Percentiles rank a stretch among this genome's conserved stretches.
Evolutionary conservation across 1,140 invertebrate species (phyloP).

Genomic region (Zaprionus nigranus): DNA sequence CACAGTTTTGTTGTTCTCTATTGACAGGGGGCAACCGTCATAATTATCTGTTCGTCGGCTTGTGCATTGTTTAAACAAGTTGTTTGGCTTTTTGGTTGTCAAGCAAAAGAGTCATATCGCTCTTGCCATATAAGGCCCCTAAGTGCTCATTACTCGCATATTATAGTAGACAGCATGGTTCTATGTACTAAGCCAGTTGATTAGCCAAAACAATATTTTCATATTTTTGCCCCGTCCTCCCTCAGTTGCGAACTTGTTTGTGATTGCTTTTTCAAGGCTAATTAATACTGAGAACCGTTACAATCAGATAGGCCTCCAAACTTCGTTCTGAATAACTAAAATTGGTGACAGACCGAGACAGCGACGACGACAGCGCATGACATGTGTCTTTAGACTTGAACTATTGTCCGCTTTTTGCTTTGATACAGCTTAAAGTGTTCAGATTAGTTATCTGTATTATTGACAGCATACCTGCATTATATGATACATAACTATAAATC

Average conservation of each 20-base stretch:
- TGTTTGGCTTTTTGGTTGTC: constrained; percentile 42
- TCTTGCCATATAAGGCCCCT: not conserved
- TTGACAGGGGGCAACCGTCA: constrained; percentile 52
- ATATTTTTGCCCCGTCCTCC: not conserved
- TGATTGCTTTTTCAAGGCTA: constrained; percentile 46
- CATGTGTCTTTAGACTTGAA: constrained; percentile 50
- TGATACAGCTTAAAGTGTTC: not conserved
- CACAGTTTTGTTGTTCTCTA: constrained; percentile 40
- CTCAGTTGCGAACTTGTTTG: not conserved
- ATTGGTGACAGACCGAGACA: constrained; percentile 43
- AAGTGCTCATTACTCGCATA: not conserved
- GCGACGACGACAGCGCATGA: constrained; percentile 23
- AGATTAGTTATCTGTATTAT: constrained; percentile 40
- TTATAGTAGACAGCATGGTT: not conserved
- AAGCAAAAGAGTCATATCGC: constrained; percentile 25
- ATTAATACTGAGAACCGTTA: constrained; percentile 65
- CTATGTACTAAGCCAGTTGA: not conserved
- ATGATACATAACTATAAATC: constrained; percentile 26
- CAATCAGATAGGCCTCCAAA: constrained; percentile 24
- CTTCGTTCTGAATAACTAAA: constrained; percentile 29
- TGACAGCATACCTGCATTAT: constrained; percentile 31
- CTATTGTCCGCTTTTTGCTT: constrained; percentile 50
- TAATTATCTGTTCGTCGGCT: constrained; percentile 51
- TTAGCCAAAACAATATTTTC: constrained; percentile 1
- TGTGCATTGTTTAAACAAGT: constrained; percentile 64